Conservation (phyloP, 2,113 vertebrate species). For the Bubo blakistoni region DNA sequence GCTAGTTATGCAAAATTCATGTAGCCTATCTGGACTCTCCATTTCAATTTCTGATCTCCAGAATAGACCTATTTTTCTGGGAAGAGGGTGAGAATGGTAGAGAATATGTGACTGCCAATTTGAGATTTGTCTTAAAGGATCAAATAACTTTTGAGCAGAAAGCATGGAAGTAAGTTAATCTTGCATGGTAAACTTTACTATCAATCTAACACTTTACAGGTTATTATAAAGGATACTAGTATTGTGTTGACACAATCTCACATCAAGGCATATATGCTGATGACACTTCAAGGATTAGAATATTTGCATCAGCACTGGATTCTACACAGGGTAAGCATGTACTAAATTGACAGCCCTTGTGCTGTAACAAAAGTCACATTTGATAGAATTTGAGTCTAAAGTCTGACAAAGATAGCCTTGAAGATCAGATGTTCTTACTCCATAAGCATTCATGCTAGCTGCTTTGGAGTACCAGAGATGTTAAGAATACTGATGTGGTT, state of each 20-base stretch:
- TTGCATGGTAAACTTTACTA: background rate
- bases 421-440: background rate
- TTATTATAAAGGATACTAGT: slow-evolving; percentile 96
- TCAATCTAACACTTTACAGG: slow-evolving; percentile 70
- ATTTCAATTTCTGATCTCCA: background rate
- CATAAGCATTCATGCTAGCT: background rate
- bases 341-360: background rate
- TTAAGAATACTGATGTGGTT: background rate
- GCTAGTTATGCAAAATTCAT: background rate
- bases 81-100: background rate
- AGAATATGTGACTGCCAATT: background rate
- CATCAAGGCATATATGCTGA: slow-evolving; percentile 96
- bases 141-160: background rate
- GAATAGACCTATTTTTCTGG: background rate
- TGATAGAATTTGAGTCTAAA: background rate
- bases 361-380: background rate
- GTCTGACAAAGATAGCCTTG: background rate
- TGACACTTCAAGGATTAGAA: slow-evolving; percentile 97
- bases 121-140: background rate
- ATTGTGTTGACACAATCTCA: slow-evolving; percentile 93
- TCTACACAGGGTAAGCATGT: slow-evolving; percentile 87
- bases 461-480: background rate
- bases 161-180: background rate
- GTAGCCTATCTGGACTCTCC: background rate
- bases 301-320: slow-evolving; percentile 97